Evolutionary conservation across 2,113 vertebrate species (phyloP).

Genomic region (Morone chrysops): DNA sequence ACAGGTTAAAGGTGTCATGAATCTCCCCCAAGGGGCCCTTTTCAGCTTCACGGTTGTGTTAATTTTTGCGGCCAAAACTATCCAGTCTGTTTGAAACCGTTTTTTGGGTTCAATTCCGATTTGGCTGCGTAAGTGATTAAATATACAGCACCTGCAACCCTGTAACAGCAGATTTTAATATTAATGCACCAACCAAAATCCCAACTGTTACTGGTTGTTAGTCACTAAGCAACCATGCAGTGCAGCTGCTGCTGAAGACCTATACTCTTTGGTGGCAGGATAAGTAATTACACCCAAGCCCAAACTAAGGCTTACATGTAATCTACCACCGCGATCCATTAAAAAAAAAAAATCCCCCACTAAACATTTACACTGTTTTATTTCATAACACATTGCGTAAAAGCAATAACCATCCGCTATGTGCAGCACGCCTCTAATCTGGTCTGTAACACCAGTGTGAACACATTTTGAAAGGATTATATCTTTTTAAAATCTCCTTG

Average conservation of each 20-base stretch:
- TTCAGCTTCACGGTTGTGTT: neutral
- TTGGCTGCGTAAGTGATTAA: conserved; percentile 4
- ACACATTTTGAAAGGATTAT: neutral
- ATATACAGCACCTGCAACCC: conserved; percentile 15
- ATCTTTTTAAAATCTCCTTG: neutral
- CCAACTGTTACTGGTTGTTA: conserved; percentile 7
- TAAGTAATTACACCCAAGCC: neutral
- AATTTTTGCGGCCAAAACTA: neutral
- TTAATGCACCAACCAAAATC: conserved; percentile 37
- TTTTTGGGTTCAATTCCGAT: neutral
- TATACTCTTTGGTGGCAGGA: neutral
- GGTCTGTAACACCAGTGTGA: neutral
- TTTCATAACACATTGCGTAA: neutral
- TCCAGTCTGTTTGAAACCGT: neutral
- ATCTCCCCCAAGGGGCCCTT: neutral
- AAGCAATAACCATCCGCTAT: neutral
- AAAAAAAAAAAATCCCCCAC: neutral
- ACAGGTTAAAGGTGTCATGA: conserved; percentile 40
- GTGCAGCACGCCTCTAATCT: neutral
- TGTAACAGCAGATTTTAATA: conserved; percentile 28
- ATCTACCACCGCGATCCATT: neutral
- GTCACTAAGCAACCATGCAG: conserved; percentile 26
- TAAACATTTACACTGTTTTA: neutral
- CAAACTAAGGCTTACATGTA: neutral
- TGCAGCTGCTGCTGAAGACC: conserved; percentile 1